Conservation (phyloP, 2,888 invertebrate species). For the Morpho achilles region DNA sequence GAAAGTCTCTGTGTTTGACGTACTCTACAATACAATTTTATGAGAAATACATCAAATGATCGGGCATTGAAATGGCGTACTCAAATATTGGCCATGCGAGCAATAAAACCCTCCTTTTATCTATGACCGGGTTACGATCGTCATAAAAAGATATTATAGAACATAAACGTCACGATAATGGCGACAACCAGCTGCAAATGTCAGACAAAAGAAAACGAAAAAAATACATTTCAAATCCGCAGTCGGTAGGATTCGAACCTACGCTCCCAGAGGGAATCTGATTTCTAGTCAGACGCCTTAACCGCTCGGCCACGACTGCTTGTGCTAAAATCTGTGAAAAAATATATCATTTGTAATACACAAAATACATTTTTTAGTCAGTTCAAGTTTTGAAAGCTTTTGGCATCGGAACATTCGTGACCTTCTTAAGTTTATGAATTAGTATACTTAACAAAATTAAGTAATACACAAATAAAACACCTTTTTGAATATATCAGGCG, state of each 20-base stretch:
- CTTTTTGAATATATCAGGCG: too few relatives aligned
- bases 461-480: too few relatives aligned
- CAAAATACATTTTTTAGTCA: too few relatives aligned
- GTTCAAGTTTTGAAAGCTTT: too few relatives aligned
- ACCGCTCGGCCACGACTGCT: constrained; percentile 93
- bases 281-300: constrained; percentile 94
- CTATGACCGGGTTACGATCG: constrained; percentile 17
- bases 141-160: constrained; percentile 23
- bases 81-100: constrained; percentile 19
- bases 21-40: constrained; percentile 20
- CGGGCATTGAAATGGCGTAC: constrained; percentile 18
- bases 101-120: constrained; percentile 23
- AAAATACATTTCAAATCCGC: neutral
- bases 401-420: too few relatives aligned
- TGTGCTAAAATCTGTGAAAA: too few relatives aligned
- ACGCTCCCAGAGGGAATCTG: constrained; percentile 94
- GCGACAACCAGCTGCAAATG: constrained; percentile 8
- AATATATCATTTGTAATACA: too few relatives aligned
- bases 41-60: constrained; percentile 23
- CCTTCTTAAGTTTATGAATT: too few relatives aligned
- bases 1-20: neutral
- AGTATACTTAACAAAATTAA: too few relatives aligned
- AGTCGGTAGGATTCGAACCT: constrained; percentile 94
- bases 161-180: constrained; percentile 18
- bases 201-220: neutral